These are phyloP conservation scores for Drosophila rellima DNA, from an alignment of 2,888 invertebrate species.

Conservation along the genomic window DNA sequence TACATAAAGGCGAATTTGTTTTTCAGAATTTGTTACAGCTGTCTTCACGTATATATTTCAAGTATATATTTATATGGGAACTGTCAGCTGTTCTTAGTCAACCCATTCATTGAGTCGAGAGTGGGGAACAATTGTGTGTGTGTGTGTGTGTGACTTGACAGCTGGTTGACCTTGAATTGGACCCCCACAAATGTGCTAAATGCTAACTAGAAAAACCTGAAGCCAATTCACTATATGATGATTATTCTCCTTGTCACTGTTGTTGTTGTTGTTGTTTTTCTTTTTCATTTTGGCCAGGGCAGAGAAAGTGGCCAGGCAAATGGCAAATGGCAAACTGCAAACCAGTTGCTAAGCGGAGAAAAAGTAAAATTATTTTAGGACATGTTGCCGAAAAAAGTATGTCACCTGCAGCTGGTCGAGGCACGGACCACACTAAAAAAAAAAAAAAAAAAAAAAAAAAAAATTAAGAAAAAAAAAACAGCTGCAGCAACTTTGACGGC, in stretches of 20 bases:
- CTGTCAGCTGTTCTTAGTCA: constrained; percentile 9
- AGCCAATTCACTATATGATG: constrained; percentile 34
- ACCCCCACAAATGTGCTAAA: constrained; percentile 58
- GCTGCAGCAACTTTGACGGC: constrained; percentile 24
- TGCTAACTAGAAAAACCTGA: constrained; percentile 67
- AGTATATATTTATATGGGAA: neutral
- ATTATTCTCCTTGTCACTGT: constrained; percentile 17
- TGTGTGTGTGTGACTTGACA: constrained; percentile 24
- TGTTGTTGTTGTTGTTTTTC: constrained; percentile 11
- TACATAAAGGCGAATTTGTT: constrained; percentile 3
- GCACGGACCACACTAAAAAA: constrained; percentile 10
- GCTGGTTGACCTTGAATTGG: constrained; percentile 65
- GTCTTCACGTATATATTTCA: neutral
- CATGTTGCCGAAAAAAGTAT: constrained; percentile 69
- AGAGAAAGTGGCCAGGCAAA: constrained; percentile 65
- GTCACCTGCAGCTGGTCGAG: constrained; percentile 70
- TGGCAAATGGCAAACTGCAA: constrained; percentile 27
- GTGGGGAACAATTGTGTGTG: neutral
- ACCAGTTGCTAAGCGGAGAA: constrained; percentile 63
- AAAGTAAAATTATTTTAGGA: constrained; percentile 79
- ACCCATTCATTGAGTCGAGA: neutral
- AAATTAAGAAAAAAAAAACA: constrained; percentile 22
- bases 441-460: constrained; percentile 2
- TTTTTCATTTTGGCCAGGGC: constrained; percentile 49
- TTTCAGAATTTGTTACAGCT: neutral